Base-by-base conservation (phyloP, 2,797 vertebrate genomes). In the Siniperca obscura region DNA sequence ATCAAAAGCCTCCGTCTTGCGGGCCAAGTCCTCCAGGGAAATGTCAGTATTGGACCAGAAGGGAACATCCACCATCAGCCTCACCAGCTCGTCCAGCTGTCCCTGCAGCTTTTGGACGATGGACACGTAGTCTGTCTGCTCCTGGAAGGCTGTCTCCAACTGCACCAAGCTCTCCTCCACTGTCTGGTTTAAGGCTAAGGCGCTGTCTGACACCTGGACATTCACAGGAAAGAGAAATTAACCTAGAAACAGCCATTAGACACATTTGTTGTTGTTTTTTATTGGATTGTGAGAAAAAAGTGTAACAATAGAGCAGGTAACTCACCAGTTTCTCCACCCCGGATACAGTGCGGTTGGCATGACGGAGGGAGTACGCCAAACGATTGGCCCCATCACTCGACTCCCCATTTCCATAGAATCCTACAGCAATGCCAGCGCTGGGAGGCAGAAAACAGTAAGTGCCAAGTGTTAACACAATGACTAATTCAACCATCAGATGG, bases 391-490 rank as follows among this genome's bases (percentile, higher is more conserved):
- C 98, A 0, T 99, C 98, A 0, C 98, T 98, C 21, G 97, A 98
- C 93, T 99, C 98, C 36, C 98, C 98, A 46, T 99, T 99, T 84
- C 98, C 98, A 13, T 99, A 99, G 95, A 99, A 99, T 62, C 98
- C 98, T 50, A 99, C 98, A 0, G 98, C 98, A 59, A 99, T 99
- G 74, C 98, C 98, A 73, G 98, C 98, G 3, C 98, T 99, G 92
- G 6, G 19, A 22, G 77, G 73, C 67, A 81, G 66, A 76, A 70
- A 87, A 69, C 42, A 83, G 71, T 2, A 82, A 25, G 34, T 6
- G 62, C 50, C 62, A 77, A 50, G 53, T 55, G 55, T 87, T 65
- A 81, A 67, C 30, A 62, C 40, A 52, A 67, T 64, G 25, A 83
- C 30, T 81, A 68, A 80, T 82, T 82, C 57, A 87, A 48, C 42